Evolutionary conservation across 2,113 vertebrate genomes (phyloP).

Genomic region (Oreotragus oreotragus): DNA sequence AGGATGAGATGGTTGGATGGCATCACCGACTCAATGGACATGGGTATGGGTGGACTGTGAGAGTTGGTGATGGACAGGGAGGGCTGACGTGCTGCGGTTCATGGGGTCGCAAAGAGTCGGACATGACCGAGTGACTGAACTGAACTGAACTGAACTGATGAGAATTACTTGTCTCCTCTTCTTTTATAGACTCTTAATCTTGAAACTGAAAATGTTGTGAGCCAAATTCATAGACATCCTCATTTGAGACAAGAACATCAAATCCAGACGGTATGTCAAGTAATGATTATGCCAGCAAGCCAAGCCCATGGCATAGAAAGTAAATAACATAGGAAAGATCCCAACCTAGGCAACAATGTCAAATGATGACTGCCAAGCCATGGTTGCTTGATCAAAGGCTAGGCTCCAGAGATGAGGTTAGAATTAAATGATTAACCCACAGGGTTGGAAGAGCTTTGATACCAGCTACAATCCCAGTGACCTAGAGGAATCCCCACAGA

Average conservation of each 20-base stretch:
- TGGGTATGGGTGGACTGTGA: background rate
- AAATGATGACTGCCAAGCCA: background rate
- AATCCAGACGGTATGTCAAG: background rate
- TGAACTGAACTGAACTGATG: background rate
- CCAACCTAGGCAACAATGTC: background rate
- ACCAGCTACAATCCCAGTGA: background rate
- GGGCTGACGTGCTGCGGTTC: background rate
- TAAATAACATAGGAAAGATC: conserved; percentile 9
- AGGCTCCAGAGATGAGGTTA: background rate
- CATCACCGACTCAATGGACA: background rate
- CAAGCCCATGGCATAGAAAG: background rate
- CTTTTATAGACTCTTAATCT: conserved; percentile 29
- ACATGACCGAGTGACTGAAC: accelerated
- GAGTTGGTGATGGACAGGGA: background rate
- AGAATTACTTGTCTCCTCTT: conserved; percentile 58
- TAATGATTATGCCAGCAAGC: background rate
- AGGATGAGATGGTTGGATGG: background rate
- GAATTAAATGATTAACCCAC: conserved; percentile 35
- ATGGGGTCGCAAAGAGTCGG: background rate
- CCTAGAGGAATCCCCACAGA: background rate
- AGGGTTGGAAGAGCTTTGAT: conserved; percentile 2
- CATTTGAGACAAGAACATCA: conserved; percentile 15
- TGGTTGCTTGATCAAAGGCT: background rate
- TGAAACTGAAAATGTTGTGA: conserved; percentile 26
- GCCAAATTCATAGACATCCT: conserved; percentile 42